Base-by-base conservation (phyloP, 1,140 invertebrate species). In the Pachypsylla venusta region DNA sequence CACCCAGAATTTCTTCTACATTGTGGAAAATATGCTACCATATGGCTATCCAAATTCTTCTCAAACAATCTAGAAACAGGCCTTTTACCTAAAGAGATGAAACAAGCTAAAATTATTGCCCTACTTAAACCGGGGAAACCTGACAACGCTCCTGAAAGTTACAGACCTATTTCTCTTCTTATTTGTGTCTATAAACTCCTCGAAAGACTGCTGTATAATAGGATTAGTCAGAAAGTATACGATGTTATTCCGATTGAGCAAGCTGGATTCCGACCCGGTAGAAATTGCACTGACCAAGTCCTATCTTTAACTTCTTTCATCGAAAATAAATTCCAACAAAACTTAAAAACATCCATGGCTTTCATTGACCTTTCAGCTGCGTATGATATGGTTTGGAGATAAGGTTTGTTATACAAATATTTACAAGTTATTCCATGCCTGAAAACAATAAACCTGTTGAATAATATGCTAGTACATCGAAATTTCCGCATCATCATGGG, bases 391-490 rank as follows among this genome's bases (percentile, higher is more conserved):
- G 30, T 48, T 10, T 58, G 39, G 19, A 16, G 54, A 19, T n/a
- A 54, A 30, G 22, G 25, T 22, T 35, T 62, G 16, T 28, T 60
- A 28, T 53, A 60, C 26, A 62, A 60, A 27, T 54, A 53, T 27
- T 16, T 53, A 7, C n/a, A 53, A 24, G 25, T 59, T 26, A 59
- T 59, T 24, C 57, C 39, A 25, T 59, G 57, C 57, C 39, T 19
- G 22, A 54, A 59, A 22, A 54, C 53, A n/a, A 16, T 54, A 5
- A 7, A 54, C 14, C 20, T 59, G 54, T 26, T 59, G 7, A 54
- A 54, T n/a, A 59, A n/a, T 28, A 54, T 59, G 27, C 58, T 59
- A n/a, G 53, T 25, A 5, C 48, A 59, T 54, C 26, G 58, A 53
- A 27, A 24, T 27, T 53, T 59, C 12, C 48, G 35, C 20, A n/a